Evolutionary conservation across 2,888 invertebrate genomes (phyloP).

Genomic region (Ptychoptera contaminata): DNA sequence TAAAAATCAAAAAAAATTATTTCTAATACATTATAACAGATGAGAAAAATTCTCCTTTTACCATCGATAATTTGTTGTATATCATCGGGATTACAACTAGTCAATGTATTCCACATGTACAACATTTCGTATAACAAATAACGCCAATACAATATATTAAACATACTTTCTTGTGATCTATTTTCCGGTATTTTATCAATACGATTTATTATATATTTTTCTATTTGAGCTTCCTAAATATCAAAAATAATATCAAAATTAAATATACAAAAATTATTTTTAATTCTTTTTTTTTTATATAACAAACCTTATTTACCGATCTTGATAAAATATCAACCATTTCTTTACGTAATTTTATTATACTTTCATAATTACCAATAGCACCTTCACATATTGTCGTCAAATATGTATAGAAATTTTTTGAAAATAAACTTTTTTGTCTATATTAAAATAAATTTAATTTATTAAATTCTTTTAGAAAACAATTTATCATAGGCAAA

Average conservation of each 20-base stretch:
- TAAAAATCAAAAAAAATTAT: not conserved
- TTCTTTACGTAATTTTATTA: slow-evolving; percentile 18
- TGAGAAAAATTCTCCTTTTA: too few species aligned
- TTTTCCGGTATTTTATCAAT: slow-evolving; percentile 20
- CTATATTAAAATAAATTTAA: slow-evolving; percentile 2
- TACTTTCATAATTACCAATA: slow-evolving; percentile 15
- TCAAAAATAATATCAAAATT: too few species aligned
- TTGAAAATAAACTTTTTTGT: slow-evolving; percentile 35
- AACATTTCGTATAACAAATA: slow-evolving; percentile 46
- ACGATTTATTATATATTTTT: slow-evolving; percentile 27
- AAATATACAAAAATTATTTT: slow-evolving; percentile 2
- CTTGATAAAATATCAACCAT: slow-evolving; percentile 17
- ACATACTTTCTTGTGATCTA: slow-evolving; percentile 15
- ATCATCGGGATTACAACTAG: slow-evolving; percentile 34
- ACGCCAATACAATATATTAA: slow-evolving; percentile 33
- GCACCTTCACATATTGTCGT: slow-evolving; percentile 31
- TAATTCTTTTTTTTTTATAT: too few species aligned
- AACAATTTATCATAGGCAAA: slow-evolving; percentile 26
- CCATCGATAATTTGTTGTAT: slow-evolving; percentile 30
- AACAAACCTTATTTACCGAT: slow-evolving; percentile 24
- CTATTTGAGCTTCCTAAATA: slow-evolving; percentile 28
- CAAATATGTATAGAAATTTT: slow-evolving; percentile 47
- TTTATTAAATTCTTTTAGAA: not conserved
- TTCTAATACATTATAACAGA: not conserved
- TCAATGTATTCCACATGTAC: slow-evolving; percentile 51